A percentile compares a stretch with the other conserved stretches of the same genome.
Evolutionary conservation across 2,797 vertebrate genomes (phyloP).

Genomic region (Choloepus didactylus): DNA sequence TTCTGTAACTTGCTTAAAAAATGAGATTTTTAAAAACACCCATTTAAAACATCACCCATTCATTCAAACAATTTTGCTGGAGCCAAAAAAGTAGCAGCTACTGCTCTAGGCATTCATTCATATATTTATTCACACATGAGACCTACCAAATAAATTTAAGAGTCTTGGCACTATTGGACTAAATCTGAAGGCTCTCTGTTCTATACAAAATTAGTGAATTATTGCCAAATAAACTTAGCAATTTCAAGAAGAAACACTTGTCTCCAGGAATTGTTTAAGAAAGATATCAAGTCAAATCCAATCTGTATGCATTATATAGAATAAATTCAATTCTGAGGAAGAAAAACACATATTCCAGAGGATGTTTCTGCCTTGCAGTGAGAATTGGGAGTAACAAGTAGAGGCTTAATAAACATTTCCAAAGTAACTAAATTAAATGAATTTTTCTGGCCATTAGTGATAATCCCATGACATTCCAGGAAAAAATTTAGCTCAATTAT

Average conservation of each 20-base stretch:
- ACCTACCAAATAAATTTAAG: background rate
- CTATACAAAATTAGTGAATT: background rate
- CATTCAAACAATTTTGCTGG: background rate
- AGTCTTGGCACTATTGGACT: background rate
- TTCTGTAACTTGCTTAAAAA: background rate
- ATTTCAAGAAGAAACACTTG: background rate
- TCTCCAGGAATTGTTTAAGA: background rate
- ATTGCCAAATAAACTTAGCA: background rate
- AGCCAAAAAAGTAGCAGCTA: background rate
- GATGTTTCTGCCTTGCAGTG: background rate
- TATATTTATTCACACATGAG: background rate
- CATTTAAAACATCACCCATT: background rate
- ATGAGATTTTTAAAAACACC: background rate
- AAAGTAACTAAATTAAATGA: background rate
- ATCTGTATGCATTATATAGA: background rate
- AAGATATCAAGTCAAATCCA: background rate
- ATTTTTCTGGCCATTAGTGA: slow-evolving; percentile 4
- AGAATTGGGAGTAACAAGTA: background rate
- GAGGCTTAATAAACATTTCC: slow-evolving; percentile 1
- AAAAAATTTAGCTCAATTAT: slow-evolving; percentile 49
- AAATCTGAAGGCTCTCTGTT: background rate
- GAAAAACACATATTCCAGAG: background rate
- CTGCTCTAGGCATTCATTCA: background rate
- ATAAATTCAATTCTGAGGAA: background rate
- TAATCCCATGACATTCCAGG: slow-evolving; percentile 27